Percentiles rank a stretch among this genome's conserved stretches.
Conservation (phyloP, 2,888 invertebrate genomes). For the Sympetrum striolatum region DNA sequence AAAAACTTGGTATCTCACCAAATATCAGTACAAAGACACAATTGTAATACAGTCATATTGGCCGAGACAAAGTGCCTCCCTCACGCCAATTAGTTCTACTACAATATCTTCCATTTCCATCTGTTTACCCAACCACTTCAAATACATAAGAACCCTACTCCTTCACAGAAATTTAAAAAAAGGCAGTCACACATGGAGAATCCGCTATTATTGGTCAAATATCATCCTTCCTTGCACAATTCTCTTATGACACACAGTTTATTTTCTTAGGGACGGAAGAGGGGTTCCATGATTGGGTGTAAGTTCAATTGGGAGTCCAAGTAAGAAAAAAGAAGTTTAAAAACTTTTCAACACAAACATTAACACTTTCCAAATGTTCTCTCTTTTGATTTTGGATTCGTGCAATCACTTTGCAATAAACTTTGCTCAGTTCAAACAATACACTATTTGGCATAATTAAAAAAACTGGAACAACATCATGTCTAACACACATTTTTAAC, state of each 20-base stretch:
- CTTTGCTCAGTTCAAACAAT: neutral
- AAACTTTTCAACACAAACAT: neutral
- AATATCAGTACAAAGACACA: slow-evolving; percentile 43
- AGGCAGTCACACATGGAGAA: slow-evolving; percentile 41
- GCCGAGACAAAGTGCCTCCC: neutral
- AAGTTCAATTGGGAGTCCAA: slow-evolving; percentile 24
- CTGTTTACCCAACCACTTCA: slow-evolving; percentile 29
- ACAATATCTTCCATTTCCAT: slow-evolving; percentile 37
- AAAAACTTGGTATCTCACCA: slow-evolving; percentile 34
- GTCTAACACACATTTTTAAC: neutral
- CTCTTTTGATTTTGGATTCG: neutral
- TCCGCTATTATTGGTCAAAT: slow-evolving; percentile 31
- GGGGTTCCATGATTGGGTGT: slow-evolving; percentile 42
- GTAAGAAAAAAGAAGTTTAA: slow-evolving; percentile 25
- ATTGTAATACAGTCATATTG: slow-evolving; percentile 43
- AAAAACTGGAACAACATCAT: neutral
- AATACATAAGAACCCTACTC: slow-evolving; percentile 27
- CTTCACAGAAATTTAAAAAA: slow-evolving; percentile 32
- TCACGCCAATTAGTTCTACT: slow-evolving; percentile 26
- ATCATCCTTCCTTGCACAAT: slow-evolving; percentile 36
- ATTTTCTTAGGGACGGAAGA: slow-evolving; percentile 39
- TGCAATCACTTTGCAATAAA: neutral
- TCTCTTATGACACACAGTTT: slow-evolving; percentile 39
- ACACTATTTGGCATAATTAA: neutral
- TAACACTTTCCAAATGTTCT: slow-evolving; percentile 13